Evolutionary conservation across 2,113 vertebrate genomes (phyloP).

Genomic region (Podarcis muralis): DNA sequence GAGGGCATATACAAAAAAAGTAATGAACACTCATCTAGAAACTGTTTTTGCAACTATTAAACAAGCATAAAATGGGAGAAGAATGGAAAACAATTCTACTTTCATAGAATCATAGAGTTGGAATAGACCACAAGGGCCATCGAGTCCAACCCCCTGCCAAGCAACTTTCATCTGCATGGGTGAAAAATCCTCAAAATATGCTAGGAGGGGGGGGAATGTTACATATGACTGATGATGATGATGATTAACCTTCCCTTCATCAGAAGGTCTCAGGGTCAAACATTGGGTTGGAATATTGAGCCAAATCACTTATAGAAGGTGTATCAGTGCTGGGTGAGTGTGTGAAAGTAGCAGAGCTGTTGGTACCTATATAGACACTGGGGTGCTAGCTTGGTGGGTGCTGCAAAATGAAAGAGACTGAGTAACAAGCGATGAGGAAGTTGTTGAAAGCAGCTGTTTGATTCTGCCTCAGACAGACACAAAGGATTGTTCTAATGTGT

Average conservation of each 20-base stretch:
- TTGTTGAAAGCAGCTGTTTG: not conserved
- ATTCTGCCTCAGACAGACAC: not conserved
- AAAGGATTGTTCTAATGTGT: not conserved
- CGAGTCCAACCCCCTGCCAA: too few species aligned
- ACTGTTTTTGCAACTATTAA: not conserved
- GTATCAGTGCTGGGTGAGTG: not conserved
- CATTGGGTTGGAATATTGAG: constrained; percentile 15
- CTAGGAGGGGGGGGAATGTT: not conserved
- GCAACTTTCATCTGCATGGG: not conserved
- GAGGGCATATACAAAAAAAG: not conserved
- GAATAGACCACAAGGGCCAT: too few species aligned
- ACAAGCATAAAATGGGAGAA: not conserved
- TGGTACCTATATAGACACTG: not conserved
- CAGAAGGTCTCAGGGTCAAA: too few species aligned
- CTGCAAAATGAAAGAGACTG: too few species aligned
- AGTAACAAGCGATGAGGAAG: too few species aligned
- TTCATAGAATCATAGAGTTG: too few species aligned
- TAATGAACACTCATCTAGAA: not conserved
- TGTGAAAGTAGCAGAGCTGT: not conserved
- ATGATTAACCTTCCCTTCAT: not conserved
- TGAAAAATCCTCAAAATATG: not conserved
- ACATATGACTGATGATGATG: not conserved
- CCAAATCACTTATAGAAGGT: constrained; percentile 13
- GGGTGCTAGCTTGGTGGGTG: not conserved
- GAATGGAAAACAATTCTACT: not conserved